These are phyloP conservation scores for Enteromius argenteus DNA, from an alignment of 2,797 vertebrate genomes.

Conservation along the genomic window DNA sequence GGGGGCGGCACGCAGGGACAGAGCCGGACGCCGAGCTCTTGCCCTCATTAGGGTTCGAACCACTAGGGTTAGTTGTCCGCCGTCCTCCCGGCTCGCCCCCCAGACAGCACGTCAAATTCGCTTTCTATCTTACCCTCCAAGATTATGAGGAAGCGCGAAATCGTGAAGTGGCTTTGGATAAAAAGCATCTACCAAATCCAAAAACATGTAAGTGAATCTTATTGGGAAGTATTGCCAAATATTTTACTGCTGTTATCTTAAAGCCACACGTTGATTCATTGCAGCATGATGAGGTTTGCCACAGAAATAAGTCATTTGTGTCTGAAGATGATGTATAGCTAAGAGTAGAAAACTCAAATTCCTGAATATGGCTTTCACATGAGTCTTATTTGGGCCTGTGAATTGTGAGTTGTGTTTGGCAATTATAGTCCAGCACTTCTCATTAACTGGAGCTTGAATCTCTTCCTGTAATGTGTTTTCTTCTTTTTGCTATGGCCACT, in stretches of 20 bases:
- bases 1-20: no score
- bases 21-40: no score
- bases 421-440: constrained; percentile 36
- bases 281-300: background rate
- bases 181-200: background rate
- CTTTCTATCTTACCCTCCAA: no score
- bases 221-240: background rate
- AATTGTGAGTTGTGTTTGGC: background rate
- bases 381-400: background rate
- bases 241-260: background rate
- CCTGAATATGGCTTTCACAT: background rate
- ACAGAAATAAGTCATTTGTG: background rate
- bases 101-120: no score
- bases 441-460: constrained; percentile 60
- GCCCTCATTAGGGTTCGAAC: no score
- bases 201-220: background rate
- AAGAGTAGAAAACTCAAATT: background rate
- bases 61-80: no score
- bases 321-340: background rate
- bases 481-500: constrained; percentile 52
- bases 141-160: no score
- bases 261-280: background rate
- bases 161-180: background rate
- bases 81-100: no score
- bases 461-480: constrained; percentile 68